Evolutionary conservation across 2,797 vertebrate genomes (phyloP).

Genomic region (Lophius americanus): DNA sequence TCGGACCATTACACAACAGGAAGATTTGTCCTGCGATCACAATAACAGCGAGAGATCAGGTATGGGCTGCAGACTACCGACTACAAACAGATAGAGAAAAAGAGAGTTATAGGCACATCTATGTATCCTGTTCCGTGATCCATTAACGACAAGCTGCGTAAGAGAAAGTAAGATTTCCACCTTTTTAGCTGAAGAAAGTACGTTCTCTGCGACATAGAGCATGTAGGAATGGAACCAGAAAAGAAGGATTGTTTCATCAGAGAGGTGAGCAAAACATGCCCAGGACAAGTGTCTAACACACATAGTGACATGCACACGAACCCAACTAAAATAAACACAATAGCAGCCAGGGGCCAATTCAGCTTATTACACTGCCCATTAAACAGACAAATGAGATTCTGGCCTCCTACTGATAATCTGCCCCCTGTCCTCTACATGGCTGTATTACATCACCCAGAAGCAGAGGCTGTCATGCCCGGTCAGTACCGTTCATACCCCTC

Average conservation of each 20-base stretch:
- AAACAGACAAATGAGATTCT: slow-evolving; percentile 78
- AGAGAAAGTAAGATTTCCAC: slow-evolving; percentile 45
- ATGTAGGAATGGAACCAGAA: slow-evolving; percentile 17
- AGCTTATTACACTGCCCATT: slow-evolving; percentile 76
- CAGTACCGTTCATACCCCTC: slow-evolving; percentile 31
- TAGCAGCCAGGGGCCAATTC: slow-evolving; percentile 64
- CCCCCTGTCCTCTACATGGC: slow-evolving; percentile 54
- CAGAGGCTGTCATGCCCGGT: slow-evolving; percentile 52
- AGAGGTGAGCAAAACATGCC: slow-evolving; percentile 47
- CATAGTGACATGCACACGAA: slow-evolving; percentile 18
- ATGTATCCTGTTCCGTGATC: slow-evolving; percentile 20
- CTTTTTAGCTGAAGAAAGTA: slow-evolving; percentile 42
- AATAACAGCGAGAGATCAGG: slow-evolving; percentile 22
- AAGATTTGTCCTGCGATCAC: slow-evolving; percentile 29
- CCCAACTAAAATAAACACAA: slow-evolving; percentile 58
- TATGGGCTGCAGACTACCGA: slow-evolving; percentile 27
- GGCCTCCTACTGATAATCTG: slow-evolving; percentile 69
- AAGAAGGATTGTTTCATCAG: slow-evolving; percentile 13
- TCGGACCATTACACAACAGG: slow-evolving; percentile 16
- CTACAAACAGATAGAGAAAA: slow-evolving; percentile 13
- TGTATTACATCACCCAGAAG: slow-evolving; percentile 68
- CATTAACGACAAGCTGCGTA: slow-evolving; percentile 20
- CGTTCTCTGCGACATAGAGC: slow-evolving; percentile 25
- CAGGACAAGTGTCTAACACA: neutral
- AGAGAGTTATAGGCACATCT: slow-evolving; percentile 32